A percentile compares a stretch with the other conserved stretches of the same genome.
Conservation (phyloP, 2,797 vertebrate genomes). For the Sebastes steindachneri region DNA sequence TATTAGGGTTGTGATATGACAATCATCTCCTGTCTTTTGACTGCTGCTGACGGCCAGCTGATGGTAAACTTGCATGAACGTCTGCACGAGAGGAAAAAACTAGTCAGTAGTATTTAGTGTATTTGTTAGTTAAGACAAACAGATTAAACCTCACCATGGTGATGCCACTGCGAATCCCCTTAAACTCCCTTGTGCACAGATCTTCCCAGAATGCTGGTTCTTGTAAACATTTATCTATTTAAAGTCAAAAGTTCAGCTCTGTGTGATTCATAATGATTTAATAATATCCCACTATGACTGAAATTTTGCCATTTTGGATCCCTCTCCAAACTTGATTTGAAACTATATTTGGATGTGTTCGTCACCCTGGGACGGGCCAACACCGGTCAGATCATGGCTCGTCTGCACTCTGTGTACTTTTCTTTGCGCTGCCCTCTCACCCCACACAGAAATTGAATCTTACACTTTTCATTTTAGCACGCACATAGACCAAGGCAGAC, state of each 20-base stretch:
- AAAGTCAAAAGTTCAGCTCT: background rate
- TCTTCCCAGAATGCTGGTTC: background rate
- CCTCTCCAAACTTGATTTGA: slow-evolving; percentile 1
- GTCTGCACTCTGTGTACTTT: slow-evolving; percentile 47
- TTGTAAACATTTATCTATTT: background rate
- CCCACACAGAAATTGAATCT: slow-evolving; percentile 43
- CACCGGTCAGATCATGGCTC: slow-evolving; percentile 19
- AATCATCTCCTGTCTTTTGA: background rate
- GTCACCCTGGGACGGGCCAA: background rate
- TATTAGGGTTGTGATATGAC: background rate
- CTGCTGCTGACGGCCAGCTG: background rate
- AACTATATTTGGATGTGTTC: background rate
- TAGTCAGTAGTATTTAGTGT: background rate
- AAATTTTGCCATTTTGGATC: background rate
- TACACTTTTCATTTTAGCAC: slow-evolving; percentile 44
- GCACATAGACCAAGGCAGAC: slow-evolving; percentile 18
- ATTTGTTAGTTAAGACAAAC: background rate
- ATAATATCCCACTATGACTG: background rate
- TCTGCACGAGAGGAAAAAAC: background rate
- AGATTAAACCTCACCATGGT: background rate
- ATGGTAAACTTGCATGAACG: background rate
- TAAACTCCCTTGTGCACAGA: background rate
- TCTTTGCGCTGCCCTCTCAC: slow-evolving; percentile 33
- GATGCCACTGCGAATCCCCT: background rate
- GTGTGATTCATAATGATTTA: background rate